Base-by-base conservation (phyloP, 2,113 vertebrate genomes). In the Oncorhynchus kisutch region DNA sequence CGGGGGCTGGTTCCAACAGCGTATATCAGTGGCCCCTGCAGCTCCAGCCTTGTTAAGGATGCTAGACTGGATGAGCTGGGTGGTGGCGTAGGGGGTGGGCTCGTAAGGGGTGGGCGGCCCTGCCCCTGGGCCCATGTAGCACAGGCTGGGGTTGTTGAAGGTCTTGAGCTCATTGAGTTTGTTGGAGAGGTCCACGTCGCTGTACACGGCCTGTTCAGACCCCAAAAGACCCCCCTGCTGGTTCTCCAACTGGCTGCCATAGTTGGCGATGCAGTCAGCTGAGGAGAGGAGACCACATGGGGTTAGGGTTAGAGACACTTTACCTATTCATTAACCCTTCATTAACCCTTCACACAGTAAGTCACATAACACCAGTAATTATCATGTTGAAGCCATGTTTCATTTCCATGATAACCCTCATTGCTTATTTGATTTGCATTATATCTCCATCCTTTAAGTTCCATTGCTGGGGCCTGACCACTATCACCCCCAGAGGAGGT, bases 211-310 rank as follows among this genome's bases (percentile, higher is more conserved):
- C 81, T 95, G 93, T 85, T 98, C 97, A 59, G 96, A 94, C 84
- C 94, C 94, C 92, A 96, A 95, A 93, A 96, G 93, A 86, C 95
- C 96, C 78, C 94, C 95, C 72, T 95, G 95, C 91, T 95, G 95
- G 90, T 91, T 96, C 81, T 98, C 97, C 92, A 96, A 92, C 85
- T 97, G 96, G 93, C 94, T 96, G 91, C 96, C 97, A 91, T 97
- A 98, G 94, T 97, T 98, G 86, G 96, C 96, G 85, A 98, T 97
- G 93, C 97, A 98, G 93, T 98, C 97, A 74, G 97, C 97, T 98
- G 92, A 45, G 87, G 49, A 39, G 34, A 70, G 18, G 59, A 48
- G 60, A 16, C 7, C 27, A 70, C 18, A 60, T 22, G 34, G 71
- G 73, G 75, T 14, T 8, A 51, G 4, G 74, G 75, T n/a, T 16